Conservation (phyloP, 2,888 invertebrate species). For the Pandemis heparana region DNA sequence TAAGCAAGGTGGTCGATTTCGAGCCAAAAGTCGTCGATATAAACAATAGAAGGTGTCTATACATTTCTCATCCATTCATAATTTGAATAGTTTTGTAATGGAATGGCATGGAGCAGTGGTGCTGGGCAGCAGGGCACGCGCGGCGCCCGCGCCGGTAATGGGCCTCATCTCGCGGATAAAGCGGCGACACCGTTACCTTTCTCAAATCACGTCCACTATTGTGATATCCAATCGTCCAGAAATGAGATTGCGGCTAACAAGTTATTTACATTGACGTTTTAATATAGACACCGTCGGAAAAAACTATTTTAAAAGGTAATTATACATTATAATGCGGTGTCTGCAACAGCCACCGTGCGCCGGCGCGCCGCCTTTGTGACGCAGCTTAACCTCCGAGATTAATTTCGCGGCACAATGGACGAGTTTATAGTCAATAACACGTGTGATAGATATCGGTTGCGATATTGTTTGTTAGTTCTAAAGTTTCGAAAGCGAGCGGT, state of each 20-base stretch:
- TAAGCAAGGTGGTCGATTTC: too few relatives aligned
- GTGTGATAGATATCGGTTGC: constrained; percentile 78
- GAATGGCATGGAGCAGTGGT: neutral
- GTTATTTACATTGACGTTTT: constrained; percentile 86
- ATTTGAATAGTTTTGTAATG: neutral
- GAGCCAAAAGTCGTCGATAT: too few relatives aligned
- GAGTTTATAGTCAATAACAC: constrained; percentile 79
- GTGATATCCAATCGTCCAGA: constrained; percentile 85
- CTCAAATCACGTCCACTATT: constrained; percentile 86
- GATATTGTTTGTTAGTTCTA: constrained; percentile 79
- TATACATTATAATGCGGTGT: constrained; percentile 83
- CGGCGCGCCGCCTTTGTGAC: constrained; percentile 81
- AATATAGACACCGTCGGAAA: constrained; percentile 80
- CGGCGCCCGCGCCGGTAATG: constrained; percentile 70
- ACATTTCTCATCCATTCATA: constrained; percentile 4
- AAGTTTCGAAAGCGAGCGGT: constrained; percentile 71
- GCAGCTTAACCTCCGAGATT: constrained; percentile 82
- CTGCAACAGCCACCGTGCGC: constrained; percentile 80
- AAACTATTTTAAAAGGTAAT: constrained; percentile 86
- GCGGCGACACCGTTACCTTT: constrained; percentile 84
- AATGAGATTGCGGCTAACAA: constrained; percentile 86
- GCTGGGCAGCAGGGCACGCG: constrained; percentile 54
- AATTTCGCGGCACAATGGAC: constrained; percentile 83
- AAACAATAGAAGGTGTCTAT: too few relatives aligned
- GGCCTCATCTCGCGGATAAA: constrained; percentile 83